These are phyloP conservation scores for Parotia lawesii DNA, from an alignment of 2,113 vertebrate species.

Conservation along the genomic window DNA sequence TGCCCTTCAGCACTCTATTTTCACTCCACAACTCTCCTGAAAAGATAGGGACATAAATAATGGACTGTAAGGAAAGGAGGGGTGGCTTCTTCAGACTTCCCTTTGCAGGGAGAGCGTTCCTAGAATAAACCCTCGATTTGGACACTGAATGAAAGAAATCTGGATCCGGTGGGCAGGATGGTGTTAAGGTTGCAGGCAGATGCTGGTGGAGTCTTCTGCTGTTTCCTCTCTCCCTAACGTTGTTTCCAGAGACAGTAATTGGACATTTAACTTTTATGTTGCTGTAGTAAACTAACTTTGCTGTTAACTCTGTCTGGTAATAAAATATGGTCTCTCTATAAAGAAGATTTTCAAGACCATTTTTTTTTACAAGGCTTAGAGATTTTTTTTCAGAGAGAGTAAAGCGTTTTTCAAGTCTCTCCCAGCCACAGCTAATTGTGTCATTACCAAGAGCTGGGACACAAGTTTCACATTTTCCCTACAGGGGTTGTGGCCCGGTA, in stretches of 20 bases:
- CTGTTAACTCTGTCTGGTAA: not conserved
- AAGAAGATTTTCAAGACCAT: not conserved
- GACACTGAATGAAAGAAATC: not conserved
- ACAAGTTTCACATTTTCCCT: not conserved
- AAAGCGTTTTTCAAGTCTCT: not conserved
- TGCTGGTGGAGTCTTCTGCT: not conserved
- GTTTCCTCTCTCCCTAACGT: not conserved
- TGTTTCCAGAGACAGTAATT: slow-evolving; percentile 23
- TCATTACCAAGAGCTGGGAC: not conserved
- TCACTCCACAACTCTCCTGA: not conserved
- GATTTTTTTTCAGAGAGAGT: not conserved
- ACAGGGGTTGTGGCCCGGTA: not conserved
- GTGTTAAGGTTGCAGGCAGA: not conserved
- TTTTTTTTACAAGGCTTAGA: not conserved
- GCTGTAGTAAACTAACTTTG: not conserved
- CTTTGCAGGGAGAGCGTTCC: not conserved
- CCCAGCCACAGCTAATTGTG: not conserved
- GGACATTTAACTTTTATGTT: slow-evolving; percentile 19
- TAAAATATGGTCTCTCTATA: not conserved
- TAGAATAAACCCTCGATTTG: not conserved
- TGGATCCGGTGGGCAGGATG: not conserved
- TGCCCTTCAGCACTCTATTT: not conserved
- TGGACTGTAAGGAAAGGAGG: not conserved
- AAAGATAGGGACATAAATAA: slow-evolving; percentile 22
- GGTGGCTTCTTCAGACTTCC: not conserved